These are phyloP conservation scores for Bryconaethiops microstoma DNA, from an alignment of 2,797 vertebrate genomes.

Conservation along the genomic window DNA sequence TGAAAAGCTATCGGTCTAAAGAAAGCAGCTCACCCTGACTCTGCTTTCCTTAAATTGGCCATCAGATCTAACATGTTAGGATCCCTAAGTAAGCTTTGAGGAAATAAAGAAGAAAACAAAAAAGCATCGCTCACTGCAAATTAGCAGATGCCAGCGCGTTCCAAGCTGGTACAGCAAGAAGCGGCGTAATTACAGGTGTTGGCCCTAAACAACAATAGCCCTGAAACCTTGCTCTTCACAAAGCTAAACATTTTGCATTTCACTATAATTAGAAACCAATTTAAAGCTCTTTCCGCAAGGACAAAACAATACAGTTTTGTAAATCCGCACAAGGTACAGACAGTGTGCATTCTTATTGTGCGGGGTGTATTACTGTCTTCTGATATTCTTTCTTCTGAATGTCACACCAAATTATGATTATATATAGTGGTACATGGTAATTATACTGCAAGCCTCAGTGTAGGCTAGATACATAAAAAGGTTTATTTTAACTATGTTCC, in stretches of 20 bases:
- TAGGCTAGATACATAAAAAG: conserved; percentile 36
- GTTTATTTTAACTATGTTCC: conserved; percentile 29
- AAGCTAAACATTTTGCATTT: conserved; percentile 57
- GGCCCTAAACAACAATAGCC: conserved; percentile 50
- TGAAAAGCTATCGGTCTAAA: conserved; percentile 5
- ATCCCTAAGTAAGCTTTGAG: conserved; percentile 21
- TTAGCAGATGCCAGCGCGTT: conserved; percentile 50
- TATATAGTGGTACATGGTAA: conserved; percentile 42
- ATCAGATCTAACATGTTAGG: not conserved
- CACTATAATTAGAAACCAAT: conserved; percentile 56
- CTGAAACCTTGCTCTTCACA: conserved; percentile 40
- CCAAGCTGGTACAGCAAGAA: conserved; percentile 33
- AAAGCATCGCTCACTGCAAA: conserved; percentile 32
- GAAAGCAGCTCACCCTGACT: conserved; percentile 5
- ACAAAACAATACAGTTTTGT: conserved; percentile 49
- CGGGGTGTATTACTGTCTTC: conserved; percentile 14
- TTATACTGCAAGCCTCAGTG: conserved; percentile 42
- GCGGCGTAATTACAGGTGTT: conserved; percentile 55
- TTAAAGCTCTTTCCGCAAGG: conserved; percentile 43
- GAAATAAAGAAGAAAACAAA: conserved; percentile 27
- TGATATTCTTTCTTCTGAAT: conserved; percentile 38
- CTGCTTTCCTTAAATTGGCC: conserved; percentile 18
- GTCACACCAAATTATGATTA: conserved; percentile 49
- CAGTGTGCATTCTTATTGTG: no score
- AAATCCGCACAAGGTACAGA: conserved; percentile 27